Evolutionary conservation across 2,888 invertebrate species (phyloP).

Genomic region (Andricus curvator): DNA sequence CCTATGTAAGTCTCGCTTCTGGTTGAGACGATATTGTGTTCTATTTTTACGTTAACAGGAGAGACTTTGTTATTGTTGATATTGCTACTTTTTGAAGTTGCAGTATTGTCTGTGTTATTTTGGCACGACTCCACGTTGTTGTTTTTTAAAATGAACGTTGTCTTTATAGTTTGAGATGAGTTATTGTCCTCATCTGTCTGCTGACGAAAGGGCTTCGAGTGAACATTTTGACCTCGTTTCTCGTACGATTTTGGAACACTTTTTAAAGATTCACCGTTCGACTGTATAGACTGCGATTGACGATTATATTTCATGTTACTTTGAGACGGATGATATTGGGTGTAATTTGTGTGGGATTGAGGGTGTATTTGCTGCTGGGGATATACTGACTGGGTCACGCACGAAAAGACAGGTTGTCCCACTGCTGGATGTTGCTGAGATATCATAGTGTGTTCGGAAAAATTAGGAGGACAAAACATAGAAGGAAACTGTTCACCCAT

Average conservation of each 20-base stretch:
- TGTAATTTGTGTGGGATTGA: conserved; percentile 73
- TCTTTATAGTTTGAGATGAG: conserved; percentile 65
- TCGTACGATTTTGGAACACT: conserved; percentile 60
- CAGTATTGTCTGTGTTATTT: conserved; percentile 39
- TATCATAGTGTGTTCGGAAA: conserved; percentile 56
- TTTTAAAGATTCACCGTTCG: conserved; percentile 60
- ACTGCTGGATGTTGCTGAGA: conserved; percentile 66
- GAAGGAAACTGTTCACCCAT: conserved; percentile 63
- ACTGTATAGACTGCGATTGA: conserved; percentile 74
- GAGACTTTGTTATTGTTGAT: conserved; percentile 54
- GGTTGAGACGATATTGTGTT: conserved; percentile 65
- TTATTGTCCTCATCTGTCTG: conserved; percentile 60
- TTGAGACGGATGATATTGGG: conserved; percentile 73
- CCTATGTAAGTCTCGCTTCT: conserved; percentile 64
- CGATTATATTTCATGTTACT: conserved; percentile 78
- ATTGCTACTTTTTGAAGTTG: conserved; percentile 40
- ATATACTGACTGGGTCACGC: conserved; percentile 53
- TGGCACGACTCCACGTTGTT: conserved; percentile 61
- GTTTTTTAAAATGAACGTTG: conserved; percentile 68
- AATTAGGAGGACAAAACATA: conserved; percentile 58
- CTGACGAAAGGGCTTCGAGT: conserved; percentile 62
- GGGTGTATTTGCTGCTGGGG: conserved; percentile 57
- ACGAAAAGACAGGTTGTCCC: conserved; percentile 58
- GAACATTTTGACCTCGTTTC: conserved; percentile 61
- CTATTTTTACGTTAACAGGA: conserved; percentile 67